These are phyloP conservation scores for Melanargia galathea DNA, from an alignment of 2,888 invertebrate species.

Conservation along the genomic window DNA sequence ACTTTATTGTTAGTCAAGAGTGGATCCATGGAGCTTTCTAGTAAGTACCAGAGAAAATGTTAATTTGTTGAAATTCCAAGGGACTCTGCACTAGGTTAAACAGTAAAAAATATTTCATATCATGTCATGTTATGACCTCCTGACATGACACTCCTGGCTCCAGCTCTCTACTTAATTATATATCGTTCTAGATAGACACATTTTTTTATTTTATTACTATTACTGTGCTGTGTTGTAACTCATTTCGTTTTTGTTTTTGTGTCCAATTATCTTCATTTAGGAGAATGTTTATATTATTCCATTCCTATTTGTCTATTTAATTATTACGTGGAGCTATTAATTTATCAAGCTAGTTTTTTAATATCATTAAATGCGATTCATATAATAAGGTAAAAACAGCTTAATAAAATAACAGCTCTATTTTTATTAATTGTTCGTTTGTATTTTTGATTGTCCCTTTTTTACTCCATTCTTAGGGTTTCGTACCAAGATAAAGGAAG, in stretches of 20 bases:
- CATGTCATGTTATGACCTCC: neutral
- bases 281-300: neutral
- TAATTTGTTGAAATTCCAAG: neutral
- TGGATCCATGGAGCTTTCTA: neutral
- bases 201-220: neutral
- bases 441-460: neutral
- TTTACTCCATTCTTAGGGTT: neutral
- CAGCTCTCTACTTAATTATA: neutral
- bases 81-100: too few relatives aligned
- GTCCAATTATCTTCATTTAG: neutral
- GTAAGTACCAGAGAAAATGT: neutral
- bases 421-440: neutral
- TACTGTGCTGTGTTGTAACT: neutral
- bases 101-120: too few relatives aligned
- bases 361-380: too few relatives aligned
- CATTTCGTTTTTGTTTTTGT: neutral
- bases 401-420: slow-evolving; percentile 1
- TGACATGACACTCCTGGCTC: neutral
- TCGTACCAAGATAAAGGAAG: too few relatives aligned
- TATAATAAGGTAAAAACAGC: too few relatives aligned
- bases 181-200: neutral
- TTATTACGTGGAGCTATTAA: neutral
- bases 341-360: neutral
- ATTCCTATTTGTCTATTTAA: slow-evolving; percentile 1
- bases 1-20: neutral